These are phyloP conservation scores for Sarcophaga carnaria DNA, from an alignment of 2,888 invertebrate genomes.

Conservation along the genomic window DNA sequence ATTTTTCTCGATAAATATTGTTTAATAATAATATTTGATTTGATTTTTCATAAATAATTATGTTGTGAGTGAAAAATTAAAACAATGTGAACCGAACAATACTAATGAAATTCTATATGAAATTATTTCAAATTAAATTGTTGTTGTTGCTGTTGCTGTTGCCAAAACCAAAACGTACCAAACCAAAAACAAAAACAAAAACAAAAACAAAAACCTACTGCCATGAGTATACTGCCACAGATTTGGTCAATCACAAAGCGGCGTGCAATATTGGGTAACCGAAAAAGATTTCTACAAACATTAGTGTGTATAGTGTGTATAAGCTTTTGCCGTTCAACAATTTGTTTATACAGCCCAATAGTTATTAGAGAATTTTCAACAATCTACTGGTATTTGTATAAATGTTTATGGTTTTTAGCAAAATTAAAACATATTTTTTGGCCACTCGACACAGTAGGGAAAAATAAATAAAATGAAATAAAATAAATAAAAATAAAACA, in stretches of 20 bases:
- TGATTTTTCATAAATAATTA: background rate
- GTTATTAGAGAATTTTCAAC: background rate
- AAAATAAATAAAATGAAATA: background rate
- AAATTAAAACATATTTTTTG: background rate
- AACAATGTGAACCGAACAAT: background rate
- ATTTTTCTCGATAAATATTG: background rate
- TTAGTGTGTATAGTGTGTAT: background rate
- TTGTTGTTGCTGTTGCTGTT: background rate
- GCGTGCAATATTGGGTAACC: background rate
- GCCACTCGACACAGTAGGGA: background rate
- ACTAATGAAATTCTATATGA: background rate
- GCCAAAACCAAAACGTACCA: no score
- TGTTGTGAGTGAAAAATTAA: background rate
- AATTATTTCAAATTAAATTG: constrained; percentile 3
- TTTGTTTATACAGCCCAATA: background rate
- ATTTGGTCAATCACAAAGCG: constrained; percentile 4
- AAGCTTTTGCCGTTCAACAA: background rate
- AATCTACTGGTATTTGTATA: background rate
- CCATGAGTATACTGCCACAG: background rate
- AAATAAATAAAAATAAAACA: background rate
- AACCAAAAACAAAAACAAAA: no score
- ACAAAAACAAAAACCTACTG: no score
- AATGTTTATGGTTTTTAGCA: background rate
- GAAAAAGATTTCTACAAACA: background rate
- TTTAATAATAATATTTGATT: constrained; percentile 8